Conservation (phyloP, 2,113 vertebrate species). For the Gavia stellata region DNA sequence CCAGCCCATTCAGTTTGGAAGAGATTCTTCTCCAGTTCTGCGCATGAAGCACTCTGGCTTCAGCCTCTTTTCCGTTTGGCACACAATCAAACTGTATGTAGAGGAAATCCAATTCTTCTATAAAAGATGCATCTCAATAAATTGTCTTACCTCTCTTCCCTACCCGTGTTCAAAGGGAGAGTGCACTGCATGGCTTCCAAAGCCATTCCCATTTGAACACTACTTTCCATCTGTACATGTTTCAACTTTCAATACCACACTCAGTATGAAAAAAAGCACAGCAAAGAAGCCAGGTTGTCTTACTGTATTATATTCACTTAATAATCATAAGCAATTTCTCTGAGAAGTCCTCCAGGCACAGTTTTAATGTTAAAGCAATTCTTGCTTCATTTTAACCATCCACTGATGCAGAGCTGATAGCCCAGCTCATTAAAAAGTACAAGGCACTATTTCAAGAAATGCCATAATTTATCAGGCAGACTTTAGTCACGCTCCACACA, state of each 20-base stretch:
- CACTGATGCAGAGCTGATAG: constrained; percentile 22
- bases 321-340: constrained; percentile 34
- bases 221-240: neutral
- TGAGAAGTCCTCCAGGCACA: constrained; percentile 35
- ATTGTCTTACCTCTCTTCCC: neutral
- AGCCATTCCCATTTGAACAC: neutral
- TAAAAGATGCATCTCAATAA: neutral
- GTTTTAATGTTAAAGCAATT: constrained; percentile 32
- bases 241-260: neutral
- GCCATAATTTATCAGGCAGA: neutral
- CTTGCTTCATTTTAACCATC: constrained; percentile 16
- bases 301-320: neutral
- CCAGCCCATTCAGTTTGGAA: neutral
- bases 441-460: neutral
- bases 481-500: neutral
- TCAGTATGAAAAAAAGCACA: neutral
- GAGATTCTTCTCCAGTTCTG: neutral
- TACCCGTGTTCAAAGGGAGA: neutral
- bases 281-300: constrained; percentile 3
- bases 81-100: neutral
- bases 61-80: neutral
- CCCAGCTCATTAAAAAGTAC: constrained; percentile 22
- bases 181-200: neutral
- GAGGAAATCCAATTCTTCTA: constrained; percentile 6
- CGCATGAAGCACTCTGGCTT: neutral